Conservation (phyloP, 2,888 invertebrate species). For the Syrphus vitripennis region DNA sequence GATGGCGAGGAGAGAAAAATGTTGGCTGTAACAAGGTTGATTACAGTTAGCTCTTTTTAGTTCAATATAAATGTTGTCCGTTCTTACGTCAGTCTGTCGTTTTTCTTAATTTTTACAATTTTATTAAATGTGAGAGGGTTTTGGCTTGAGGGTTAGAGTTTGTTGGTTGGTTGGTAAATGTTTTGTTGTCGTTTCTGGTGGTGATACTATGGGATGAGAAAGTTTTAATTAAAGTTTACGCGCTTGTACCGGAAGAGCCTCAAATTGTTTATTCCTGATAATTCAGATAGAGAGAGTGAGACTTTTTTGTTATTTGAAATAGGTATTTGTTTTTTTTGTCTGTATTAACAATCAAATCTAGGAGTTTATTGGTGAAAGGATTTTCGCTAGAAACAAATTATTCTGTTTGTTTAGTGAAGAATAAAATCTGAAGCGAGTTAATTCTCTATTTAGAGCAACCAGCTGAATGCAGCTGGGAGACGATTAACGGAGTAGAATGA, state of each 20-base stretch:
- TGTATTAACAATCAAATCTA: constrained; percentile 49
- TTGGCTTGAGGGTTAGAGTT: not conserved
- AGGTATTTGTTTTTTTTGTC: not conserved
- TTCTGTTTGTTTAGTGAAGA: not conserved
- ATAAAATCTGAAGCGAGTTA: not conserved
- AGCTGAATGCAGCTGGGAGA: not conserved
- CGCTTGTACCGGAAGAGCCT: constrained; percentile 30
- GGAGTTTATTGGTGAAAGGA: constrained; percentile 48
- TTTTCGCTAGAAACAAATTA: constrained; percentile 7
- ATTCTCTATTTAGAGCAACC: not conserved
- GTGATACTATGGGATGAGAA: constrained; percentile 23
- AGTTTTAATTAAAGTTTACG: constrained; percentile 71
- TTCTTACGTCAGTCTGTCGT: constrained; percentile 30
- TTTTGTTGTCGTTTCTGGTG: not conserved
- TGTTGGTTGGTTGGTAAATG: not conserved
- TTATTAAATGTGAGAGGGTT: constrained; percentile 46
- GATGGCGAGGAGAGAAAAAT: constrained; percentile 28
- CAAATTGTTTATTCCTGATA: constrained; percentile 62
- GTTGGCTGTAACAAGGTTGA: constrained; percentile 52
- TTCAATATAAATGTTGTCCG: constrained; percentile 1
- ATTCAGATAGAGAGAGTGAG: constrained; percentile 21
- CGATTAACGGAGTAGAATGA: not conserved
- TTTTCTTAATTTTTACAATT: constrained; percentile 68
- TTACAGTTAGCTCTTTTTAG: constrained; percentile 46
- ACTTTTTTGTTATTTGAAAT: constrained; percentile 22